Evolutionary conservation across 2,797 vertebrate genomes (phyloP).

Genomic region (Phylloscopus collybita): DNA sequence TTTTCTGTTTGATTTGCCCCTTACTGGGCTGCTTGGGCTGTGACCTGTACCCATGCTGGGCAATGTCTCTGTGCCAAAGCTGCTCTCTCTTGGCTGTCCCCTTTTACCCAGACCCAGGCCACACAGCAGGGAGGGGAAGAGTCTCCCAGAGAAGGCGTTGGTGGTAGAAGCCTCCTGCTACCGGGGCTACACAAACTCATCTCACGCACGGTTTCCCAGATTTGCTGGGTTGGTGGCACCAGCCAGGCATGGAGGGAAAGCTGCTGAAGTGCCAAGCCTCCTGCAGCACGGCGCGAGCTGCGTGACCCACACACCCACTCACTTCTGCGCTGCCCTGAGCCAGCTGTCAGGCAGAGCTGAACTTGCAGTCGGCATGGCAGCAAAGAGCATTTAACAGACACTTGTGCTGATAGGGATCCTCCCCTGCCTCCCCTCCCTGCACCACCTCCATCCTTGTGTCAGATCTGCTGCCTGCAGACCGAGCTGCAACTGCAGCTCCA

Average conservation of each 20-base stretch:
- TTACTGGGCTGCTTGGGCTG: not conserved
- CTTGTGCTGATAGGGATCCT: not conserved
- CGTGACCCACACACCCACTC: not conserved
- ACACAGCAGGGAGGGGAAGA: not conserved
- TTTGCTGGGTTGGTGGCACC: not conserved
- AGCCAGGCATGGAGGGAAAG: rapidly evolving
- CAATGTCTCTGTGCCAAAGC: not conserved
- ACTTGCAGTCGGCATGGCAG: not conserved
- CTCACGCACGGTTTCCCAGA: rapidly evolving
- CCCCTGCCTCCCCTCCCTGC: not conserved
- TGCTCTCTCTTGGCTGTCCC: not conserved
- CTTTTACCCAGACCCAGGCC: not conserved
- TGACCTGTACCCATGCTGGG: rapidly evolving
- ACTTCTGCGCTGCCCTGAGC: not conserved
- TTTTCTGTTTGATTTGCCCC: not conserved
- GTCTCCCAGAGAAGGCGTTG: not conserved
- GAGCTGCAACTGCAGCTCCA: not conserved
- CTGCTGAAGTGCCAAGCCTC: not conserved
- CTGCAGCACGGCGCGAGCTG: rapidly evolving
- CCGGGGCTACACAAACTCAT: not conserved
- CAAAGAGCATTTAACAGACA: not conserved
- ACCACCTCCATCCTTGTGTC: not conserved
- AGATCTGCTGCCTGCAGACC: not conserved
- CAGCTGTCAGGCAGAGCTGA: not conserved
- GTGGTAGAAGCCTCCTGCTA: not conserved